phyloP scores from a whole-genome alignment of 1,140 invertebrate genomes.

The Probaryconus sp. region DNA sequence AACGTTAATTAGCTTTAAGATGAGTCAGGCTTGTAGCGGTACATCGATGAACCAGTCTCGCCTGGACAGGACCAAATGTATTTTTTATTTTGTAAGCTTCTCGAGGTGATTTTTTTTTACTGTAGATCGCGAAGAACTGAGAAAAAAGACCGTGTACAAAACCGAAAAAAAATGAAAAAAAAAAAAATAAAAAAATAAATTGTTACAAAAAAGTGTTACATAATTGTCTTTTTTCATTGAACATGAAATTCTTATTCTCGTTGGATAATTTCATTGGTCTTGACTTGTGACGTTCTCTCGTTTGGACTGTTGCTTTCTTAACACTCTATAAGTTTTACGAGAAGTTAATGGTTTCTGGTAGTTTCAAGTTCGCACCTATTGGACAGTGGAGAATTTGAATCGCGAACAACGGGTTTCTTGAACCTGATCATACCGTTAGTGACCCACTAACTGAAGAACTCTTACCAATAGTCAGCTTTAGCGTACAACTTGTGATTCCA shows the following conservation, averaged over 20 bases:
- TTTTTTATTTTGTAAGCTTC: constrained; percentile 57
- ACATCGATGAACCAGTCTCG: constrained; percentile 65
- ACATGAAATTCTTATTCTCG: no score
- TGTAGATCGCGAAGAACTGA: constrained; percentile 29
- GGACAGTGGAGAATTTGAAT: constrained; percentile 63
- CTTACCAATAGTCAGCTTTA: constrained; percentile 66
- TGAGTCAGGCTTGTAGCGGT: constrained; percentile 67
- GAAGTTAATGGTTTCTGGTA: constrained; percentile 31
- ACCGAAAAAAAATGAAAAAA: constrained; percentile 63
- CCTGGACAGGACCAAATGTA: constrained; percentile 57
- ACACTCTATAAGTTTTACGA: constrained; percentile 19
- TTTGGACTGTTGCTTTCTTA: constrained; percentile 9
- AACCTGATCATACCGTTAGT: constrained; percentile 75
- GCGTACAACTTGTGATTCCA: constrained; percentile 32
- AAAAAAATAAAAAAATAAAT: constrained; percentile 67
- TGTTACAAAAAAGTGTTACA: constrained; percentile 70
- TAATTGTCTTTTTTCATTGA: constrained; percentile 37
- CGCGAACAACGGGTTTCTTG: constrained; percentile 71
- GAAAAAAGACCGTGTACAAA: constrained; percentile 61
- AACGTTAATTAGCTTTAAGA: constrained; percentile 43
- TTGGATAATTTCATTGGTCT: no score
- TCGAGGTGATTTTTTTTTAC: constrained; percentile 10
- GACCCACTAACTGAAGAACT: constrained; percentile 76
- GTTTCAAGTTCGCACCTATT: constrained; percentile 47
- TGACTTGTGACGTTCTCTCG: no score